Evolutionary conservation across 1,140 invertebrate genomes (phyloP), one percentile per base, ranked within the genome.

Genomic region (Cephus cinctus): DNA sequence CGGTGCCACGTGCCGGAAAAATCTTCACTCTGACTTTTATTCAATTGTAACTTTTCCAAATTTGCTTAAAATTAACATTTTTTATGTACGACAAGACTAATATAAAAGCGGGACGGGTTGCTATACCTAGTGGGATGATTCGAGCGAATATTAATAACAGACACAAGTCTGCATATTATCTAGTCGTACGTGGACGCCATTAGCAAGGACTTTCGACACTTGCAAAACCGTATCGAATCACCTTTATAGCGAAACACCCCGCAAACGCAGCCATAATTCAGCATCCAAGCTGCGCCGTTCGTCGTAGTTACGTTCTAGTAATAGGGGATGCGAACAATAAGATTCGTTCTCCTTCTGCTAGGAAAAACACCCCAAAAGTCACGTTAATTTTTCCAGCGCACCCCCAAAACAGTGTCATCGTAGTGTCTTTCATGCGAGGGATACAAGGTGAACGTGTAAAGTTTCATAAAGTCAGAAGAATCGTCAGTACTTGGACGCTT

Each of bases 171-270:
- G n/a, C n/a, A n/a, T n/a, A n/a, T n/a, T n/a, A n/a, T n/a, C n/a
- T n/a, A n/a, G n/a, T n/a, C n/a, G n/a, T n/a, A n/a, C n/a, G n/a
- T n/a, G n/a, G n/a, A n/a, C n/a, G n/a, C 52, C 58, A 67, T 71
- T 68, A 66, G 60, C 50, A 45, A 43, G 63, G 55, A 65, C 67
- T 75, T 75, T 72, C 68, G 67, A 75, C 67, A 73, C 71, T 73
- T 69, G 69, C 71, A 68, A 63, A 70, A 69, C 60, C 70, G 65
- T 57, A 56, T 59, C 71, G 68, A 72, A 75, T 75, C 53, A 63
- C 58, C 63, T 75, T 75, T 72, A 72, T 64, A 53, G 45, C 52
- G 31, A 46, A 11, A 20, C 22, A 22, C 47, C 38, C 45, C 55
- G 60, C 51, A 59, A 58, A 59, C 34, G 50, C 50, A 51, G 58